A percentile compares a stretch with the other conserved stretches of the same genome.
phyloP scores from a whole-genome alignment of 2,888 invertebrate genomes.

The Habroteleia sp. region DNA sequence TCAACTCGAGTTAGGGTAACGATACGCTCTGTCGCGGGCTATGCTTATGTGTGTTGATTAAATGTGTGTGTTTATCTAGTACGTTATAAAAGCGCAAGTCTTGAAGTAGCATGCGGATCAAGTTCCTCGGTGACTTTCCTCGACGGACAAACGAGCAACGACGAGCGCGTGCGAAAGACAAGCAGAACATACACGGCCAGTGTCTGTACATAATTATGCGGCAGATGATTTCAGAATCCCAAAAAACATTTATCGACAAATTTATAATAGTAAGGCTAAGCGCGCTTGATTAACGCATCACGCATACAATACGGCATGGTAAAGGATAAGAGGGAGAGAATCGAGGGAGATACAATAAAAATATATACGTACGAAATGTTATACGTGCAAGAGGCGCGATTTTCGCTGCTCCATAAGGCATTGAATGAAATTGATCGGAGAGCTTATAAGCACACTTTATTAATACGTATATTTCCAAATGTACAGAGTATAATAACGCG shows the following conservation, averaged over 20 bases:
- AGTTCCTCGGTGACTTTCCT: slow-evolving; percentile 47
- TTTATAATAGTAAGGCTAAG: slow-evolving; percentile 36
- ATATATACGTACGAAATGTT: slow-evolving; percentile 43
- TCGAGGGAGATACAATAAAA: slow-evolving; percentile 41
- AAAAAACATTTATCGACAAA: slow-evolving; percentile 29
- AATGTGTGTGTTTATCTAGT: slow-evolving; percentile 69
- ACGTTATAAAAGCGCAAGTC: slow-evolving; percentile 70
- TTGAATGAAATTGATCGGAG: slow-evolving; percentile 69
- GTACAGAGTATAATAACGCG: slow-evolving; percentile 68
- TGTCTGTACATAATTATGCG: slow-evolving; percentile 65
- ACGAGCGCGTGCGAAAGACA: not conserved
- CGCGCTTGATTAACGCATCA: slow-evolving; percentile 54
- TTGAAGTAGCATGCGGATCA: slow-evolving; percentile 38
- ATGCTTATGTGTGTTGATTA: slow-evolving; percentile 78
- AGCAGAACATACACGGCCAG: slow-evolving; percentile 1
- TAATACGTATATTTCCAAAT: slow-evolving; percentile 71
- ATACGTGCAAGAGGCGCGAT: slow-evolving; percentile 59
- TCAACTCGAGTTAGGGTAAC: slow-evolving; percentile 12
- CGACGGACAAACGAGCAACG: slow-evolving; percentile 6
- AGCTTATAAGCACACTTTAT: slow-evolving; percentile 71
- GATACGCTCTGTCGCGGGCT: slow-evolving; percentile 67
- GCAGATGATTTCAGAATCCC: slow-evolving; percentile 13
- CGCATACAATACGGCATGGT: slow-evolving; percentile 32
- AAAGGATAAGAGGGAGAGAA: slow-evolving; percentile 32
- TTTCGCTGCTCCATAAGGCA: slow-evolving; percentile 71